Conservation (phyloP, 2,888 invertebrate species). For the Sicus ferrugineus region DNA sequence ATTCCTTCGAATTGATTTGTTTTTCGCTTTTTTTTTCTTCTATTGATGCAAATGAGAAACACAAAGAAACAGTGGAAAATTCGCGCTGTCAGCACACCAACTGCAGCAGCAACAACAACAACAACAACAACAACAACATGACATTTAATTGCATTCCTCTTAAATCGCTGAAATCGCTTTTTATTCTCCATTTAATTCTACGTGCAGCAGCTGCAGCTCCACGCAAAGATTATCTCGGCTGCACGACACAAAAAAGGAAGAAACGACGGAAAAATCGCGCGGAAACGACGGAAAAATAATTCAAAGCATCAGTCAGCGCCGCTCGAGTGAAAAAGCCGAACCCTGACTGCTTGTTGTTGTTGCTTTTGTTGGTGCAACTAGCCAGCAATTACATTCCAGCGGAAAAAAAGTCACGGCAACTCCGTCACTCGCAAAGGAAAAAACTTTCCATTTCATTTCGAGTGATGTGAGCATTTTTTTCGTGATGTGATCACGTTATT, state of each 20-base stretch:
- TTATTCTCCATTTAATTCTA: conserved; percentile 17
- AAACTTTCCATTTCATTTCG: conserved; percentile 10
- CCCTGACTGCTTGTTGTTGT: not conserved
- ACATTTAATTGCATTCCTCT: conserved; percentile 28
- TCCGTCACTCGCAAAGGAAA: too few relatives aligned
- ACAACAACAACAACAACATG: conserved; percentile 6
- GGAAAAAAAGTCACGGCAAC: not conserved
- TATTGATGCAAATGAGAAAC: conserved; percentile 3
- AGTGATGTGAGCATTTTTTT: too few relatives aligned
- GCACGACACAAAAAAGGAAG: too few relatives aligned
- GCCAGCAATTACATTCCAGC: not conserved
- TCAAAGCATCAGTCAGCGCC: not conserved
- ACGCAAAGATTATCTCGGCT: too few relatives aligned
- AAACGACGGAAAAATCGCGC: too few relatives aligned
- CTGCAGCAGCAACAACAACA: not conserved
- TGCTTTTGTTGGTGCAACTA: not conserved
- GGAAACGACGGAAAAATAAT: too few relatives aligned
- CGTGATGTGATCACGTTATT: too few relatives aligned
- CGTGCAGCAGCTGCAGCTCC: not conserved
- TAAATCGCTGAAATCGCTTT: conserved; percentile 15
- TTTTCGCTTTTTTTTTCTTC: not conserved
- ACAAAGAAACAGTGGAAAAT: not conserved
- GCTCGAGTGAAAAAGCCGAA: not conserved
- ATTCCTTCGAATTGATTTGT: not conserved
- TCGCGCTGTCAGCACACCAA: not conserved